Percentiles rank a stretch among this genome's conserved stretches.
These are phyloP conservation scores for Alauda arvensis DNA, from an alignment of 2,797 vertebrate species.

Conservation along the genomic window DNA sequence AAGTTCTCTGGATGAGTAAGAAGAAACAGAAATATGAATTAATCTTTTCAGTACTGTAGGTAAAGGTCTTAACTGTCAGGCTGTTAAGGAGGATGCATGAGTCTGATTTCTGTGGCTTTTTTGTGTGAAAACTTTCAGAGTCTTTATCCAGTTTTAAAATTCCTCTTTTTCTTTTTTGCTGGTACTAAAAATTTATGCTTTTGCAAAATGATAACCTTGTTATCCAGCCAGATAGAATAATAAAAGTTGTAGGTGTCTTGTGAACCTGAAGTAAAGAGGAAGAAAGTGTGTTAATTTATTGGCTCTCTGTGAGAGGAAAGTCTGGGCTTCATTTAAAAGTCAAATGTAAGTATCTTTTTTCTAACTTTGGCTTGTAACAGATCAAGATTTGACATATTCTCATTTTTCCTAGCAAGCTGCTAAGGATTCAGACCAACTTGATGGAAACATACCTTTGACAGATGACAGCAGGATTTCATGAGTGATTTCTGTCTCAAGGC, in stretches of 20 bases:
- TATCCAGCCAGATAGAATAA: neutral
- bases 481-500: neutral
- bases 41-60: neutral
- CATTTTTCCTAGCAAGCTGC: neutral
- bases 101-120: neutral
- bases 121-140: neutral
- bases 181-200: neutral
- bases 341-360: conserved; percentile 32
- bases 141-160: neutral
- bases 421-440: neutral
- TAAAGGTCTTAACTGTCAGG: neutral
- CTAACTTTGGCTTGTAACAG: conserved; percentile 4
- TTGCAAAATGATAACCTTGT: neutral
- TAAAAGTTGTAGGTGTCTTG: neutral
- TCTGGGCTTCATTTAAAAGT: conserved; percentile 33
- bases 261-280: neutral
- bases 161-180: neutral
- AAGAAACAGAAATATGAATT: neutral
- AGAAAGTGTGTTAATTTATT: conserved; percentile 8
- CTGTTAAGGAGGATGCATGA: neutral
- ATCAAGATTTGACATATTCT: conserved; percentile 20
- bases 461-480: conserved; percentile 3
- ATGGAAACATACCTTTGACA: neutral
- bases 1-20: neutral
- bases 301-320: neutral